Conservation (phyloP, 2,113 vertebrate species). For the Pterocles burchelli region DNA sequence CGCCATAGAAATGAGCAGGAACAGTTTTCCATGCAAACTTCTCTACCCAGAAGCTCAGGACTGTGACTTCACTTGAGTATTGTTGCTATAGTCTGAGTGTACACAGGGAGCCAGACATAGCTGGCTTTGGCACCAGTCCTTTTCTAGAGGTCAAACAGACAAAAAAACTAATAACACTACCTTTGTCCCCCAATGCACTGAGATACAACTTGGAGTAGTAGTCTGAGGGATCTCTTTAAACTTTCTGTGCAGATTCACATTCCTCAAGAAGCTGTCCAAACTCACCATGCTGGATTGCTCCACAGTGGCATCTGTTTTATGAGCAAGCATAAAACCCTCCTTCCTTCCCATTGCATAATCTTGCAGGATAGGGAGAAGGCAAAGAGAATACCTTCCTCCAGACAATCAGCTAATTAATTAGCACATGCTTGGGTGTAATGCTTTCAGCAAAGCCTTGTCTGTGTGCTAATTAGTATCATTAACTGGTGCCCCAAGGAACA, state of each 20-base stretch:
- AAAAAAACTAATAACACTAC: neutral
- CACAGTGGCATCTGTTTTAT: neutral
- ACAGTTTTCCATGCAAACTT: neutral
- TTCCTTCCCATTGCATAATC: neutral
- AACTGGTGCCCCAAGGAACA: neutral
- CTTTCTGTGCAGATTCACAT: neutral
- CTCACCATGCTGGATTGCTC: neutral
- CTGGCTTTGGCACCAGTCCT: neutral
- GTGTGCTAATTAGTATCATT: constrained; percentile 52
- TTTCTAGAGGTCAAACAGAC: neutral
- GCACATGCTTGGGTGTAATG: neutral
- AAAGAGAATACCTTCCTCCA: neutral
- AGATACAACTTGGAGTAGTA: neutral
- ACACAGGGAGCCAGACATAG: neutral
- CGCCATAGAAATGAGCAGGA: neutral
- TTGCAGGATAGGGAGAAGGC: neutral
- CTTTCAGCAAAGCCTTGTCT: constrained; percentile 47
- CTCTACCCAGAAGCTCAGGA: neutral
- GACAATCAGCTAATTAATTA: constrained; percentile 65
- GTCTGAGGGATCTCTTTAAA: neutral
- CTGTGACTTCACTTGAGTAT: neutral
- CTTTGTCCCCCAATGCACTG: neutral
- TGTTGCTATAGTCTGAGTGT: neutral
- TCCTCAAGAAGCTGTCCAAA: neutral
- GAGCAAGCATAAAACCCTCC: neutral